phyloP scores from a whole-genome alignment of 2,888 invertebrate species.

The Electrophaes corylata region DNA sequence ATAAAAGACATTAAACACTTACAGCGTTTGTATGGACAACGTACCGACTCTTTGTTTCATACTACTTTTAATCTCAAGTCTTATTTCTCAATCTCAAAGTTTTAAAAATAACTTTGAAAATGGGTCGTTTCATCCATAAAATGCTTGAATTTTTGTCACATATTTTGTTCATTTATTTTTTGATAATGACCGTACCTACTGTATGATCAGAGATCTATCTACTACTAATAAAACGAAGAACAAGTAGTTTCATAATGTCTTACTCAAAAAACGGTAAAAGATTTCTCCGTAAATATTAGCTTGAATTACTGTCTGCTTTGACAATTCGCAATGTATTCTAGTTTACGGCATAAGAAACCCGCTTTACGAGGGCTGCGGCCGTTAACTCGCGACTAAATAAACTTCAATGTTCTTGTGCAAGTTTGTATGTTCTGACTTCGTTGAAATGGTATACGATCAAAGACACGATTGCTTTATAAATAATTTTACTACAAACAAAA shows the following conservation, averaged over 20 bases:
- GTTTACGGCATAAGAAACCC: slow-evolving; percentile 51
- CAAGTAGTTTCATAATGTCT: not conserved
- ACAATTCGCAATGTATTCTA: slow-evolving; percentile 49
- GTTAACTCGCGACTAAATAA: slow-evolving; percentile 58
- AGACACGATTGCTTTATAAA: not conserved
- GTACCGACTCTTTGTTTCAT: too few relatives aligned
- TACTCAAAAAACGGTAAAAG: slow-evolving; percentile 7
- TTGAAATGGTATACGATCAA: slow-evolving; percentile 23
- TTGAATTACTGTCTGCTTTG: slow-evolving; percentile 39
- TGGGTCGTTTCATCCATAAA: too few relatives aligned
- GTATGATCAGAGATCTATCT: too few relatives aligned
- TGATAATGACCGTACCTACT: too few relatives aligned
- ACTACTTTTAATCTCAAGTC: too few relatives aligned
- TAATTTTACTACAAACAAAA: not conserved
- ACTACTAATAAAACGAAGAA: too few relatives aligned
- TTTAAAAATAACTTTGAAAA: too few relatives aligned
- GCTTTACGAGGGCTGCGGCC: slow-evolving; percentile 52
- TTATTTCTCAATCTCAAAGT: too few relatives aligned
- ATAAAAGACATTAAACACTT: too few relatives aligned
- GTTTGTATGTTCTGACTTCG: slow-evolving; percentile 45
- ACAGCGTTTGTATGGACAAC: too few relatives aligned
- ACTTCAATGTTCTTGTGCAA: slow-evolving; percentile 48
- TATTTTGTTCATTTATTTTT: too few relatives aligned
- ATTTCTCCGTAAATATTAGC: slow-evolving; percentile 23
- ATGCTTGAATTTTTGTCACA: too few relatives aligned